These are phyloP conservation scores for Entomyzon cyanotis DNA, from an alignment of 2,113 vertebrate genomes.

Conservation along the genomic window DNA sequence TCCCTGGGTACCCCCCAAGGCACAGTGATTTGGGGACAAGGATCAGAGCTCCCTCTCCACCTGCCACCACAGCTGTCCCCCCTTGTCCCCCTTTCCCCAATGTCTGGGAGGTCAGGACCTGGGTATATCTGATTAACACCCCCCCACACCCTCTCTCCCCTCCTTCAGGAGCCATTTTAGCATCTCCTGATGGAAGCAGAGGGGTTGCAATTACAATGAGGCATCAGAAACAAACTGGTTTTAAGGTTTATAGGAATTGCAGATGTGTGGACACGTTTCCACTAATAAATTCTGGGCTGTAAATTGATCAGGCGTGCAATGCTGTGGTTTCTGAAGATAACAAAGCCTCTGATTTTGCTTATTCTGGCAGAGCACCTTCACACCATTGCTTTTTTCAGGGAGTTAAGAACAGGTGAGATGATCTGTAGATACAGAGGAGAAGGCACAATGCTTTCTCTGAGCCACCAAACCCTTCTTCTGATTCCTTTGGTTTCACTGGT, in stretches of 20 bases:
- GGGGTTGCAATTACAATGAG: background rate
- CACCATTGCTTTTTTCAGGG: background rate
- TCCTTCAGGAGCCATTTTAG: background rate
- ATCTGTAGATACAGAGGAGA: background rate
- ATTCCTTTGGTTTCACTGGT: background rate
- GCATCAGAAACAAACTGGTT: background rate
- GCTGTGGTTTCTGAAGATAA: constrained; percentile 9
- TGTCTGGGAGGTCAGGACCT: background rate
- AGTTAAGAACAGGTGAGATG: background rate
- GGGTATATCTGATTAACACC: background rate
- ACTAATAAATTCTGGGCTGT: background rate
- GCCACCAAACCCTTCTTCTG: background rate
- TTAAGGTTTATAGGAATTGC: background rate
- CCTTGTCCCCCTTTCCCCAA: background rate
- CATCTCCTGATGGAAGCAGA: background rate
- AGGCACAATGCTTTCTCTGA: background rate
- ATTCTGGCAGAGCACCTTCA: background rate
- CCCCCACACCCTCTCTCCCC: background rate
- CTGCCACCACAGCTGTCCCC: background rate
- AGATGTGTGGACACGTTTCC: background rate
- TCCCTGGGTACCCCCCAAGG: fast-evolving
- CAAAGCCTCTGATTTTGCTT: background rate
- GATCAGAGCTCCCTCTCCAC: background rate
- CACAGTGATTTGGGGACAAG: fast-evolving
- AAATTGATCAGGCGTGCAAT: background rate